phyloP scores from a whole-genome alignment of 2,888 invertebrate genomes.

The Osmoderma eremita region DNA sequence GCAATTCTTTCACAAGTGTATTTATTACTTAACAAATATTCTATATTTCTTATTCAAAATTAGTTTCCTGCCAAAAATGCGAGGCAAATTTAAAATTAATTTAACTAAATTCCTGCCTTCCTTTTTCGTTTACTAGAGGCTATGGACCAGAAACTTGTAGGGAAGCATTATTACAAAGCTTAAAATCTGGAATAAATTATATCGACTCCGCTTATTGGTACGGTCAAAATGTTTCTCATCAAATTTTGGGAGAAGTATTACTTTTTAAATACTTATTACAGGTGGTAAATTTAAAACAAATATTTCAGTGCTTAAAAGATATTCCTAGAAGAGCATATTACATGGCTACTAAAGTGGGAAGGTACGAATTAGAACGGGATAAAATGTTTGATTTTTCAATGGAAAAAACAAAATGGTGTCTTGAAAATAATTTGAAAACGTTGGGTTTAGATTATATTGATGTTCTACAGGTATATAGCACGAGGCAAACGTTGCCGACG shows the following conservation, averaged over 20 bases:
- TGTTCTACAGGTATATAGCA: conserved; percentile 78
- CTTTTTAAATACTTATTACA: no score
- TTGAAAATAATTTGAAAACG: conserved; percentile 78
- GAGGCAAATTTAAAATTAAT: no score
- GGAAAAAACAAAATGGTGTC: conserved; percentile 77
- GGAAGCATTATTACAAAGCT: conserved; percentile 74
- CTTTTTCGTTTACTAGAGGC: conserved; percentile 62
- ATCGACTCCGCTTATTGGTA: conserved; percentile 95
- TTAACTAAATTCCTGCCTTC: no score
- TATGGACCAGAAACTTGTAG: conserved; percentile 75
- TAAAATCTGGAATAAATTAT: conserved; percentile 87
- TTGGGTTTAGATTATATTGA: conserved; percentile 87
- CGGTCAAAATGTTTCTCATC: conserved; percentile 88
- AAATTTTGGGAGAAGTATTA: conserved; percentile 81
- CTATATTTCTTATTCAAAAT: no score
- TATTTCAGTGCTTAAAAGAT: conserved; percentile 74
- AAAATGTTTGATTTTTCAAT: conserved; percentile 89
- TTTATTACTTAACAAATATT: no score
- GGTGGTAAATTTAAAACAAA: background rate
- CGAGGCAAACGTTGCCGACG: background rate
- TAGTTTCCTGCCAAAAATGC: no score
- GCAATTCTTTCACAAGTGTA: no score
- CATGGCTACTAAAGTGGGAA: conserved; percentile 91
- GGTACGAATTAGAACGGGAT: conserved; percentile 77
- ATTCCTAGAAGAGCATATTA: conserved; percentile 87